Evolutionary conservation across 2,113 vertebrate genomes (phyloP), one percentile per base, ranked within the genome.

Genomic region (Bombycilla garrulus): DNA sequence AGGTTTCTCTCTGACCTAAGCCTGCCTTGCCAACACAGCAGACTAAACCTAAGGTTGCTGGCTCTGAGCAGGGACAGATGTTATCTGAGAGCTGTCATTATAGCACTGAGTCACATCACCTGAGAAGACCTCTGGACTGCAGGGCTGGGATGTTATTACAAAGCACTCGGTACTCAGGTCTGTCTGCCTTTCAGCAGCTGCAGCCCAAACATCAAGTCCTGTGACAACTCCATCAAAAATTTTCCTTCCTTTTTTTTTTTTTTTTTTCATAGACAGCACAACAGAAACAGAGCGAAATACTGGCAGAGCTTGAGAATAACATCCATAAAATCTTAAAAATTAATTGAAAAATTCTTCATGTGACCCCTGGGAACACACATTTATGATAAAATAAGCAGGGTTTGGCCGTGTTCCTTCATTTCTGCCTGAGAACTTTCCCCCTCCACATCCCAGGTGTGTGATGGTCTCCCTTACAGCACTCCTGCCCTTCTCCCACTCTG

Each of bases 61-160:
- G 64, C 86, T 92, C 66, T 80, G 76, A 88, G 85, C 88, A 86
- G 88, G 95, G 82, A 94, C 88, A 92, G 80, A 93, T 93, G 79
- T 80, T 93, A 80, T 72, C 92, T 92, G 67, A 88, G 31, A 90
- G 76, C 66, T 90, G 90, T 94, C 95, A 90, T 94, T 79, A 82
- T 3, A 81, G 22, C 57, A 65, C 7, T 94, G 81, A 95, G 77
- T 94, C 74, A 48, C 48, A 64, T 82, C 62, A 88, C 88, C 83
- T 86, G 76, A 86, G 86, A 73, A 95, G 79, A 95, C 90, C 86
- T 92, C 81, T 51, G 53, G 57, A 57, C 79, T 72, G 87, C 62
- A 73, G n/a, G 71, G 86, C 60, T 76, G 64, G 58, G 83, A 72
- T 31, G 56, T 50, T 48, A 44, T 26, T 81, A 42, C 60, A 58